A percentile compares a stretch with the other conserved stretches of the same genome.
These are phyloP conservation scores for Chionomys nivalis DNA, from an alignment of 2,113 vertebrate species.

Conservation along the genomic window DNA sequence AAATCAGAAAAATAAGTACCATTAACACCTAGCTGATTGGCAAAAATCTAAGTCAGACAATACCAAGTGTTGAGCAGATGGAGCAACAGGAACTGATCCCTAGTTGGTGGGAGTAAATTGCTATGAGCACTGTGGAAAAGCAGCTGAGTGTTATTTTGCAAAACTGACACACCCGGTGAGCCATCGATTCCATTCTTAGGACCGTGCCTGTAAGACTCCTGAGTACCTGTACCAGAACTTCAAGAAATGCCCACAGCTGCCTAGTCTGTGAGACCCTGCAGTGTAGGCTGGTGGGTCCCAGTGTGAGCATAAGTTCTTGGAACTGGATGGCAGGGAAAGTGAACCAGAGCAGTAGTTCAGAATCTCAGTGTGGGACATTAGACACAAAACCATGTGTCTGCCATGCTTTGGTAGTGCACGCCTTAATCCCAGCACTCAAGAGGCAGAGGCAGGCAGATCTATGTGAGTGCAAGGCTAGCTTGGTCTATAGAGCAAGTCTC, in stretches of 20 bases:
- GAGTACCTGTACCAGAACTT: not conserved
- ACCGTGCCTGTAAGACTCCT: not conserved
- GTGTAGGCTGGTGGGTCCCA: not conserved
- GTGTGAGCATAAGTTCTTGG: too few species aligned
- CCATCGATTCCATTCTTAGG: not conserved
- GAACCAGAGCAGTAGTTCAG: not conserved
- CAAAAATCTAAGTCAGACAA: not conserved
- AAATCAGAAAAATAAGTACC: not conserved
- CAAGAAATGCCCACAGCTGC: not conserved
- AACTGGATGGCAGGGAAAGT: too few species aligned
- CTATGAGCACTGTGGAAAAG: not conserved
- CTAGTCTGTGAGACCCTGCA: not conserved
- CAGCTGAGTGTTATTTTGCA: constrained; percentile 15
- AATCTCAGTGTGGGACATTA: not conserved
- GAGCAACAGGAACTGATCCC: not conserved
- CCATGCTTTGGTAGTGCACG: rapidly evolving
- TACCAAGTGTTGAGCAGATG: not conserved
- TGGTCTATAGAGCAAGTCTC: not conserved
- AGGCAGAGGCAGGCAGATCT: not conserved
- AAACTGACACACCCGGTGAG: constrained; percentile 44
- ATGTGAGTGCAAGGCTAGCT: not conserved
- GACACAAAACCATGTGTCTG: not conserved
- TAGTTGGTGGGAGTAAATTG: constrained; percentile 29
- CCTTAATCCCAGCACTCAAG: not conserved
- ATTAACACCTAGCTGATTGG: not conserved